A percentile compares a stretch with the other conserved stretches of the same genome.
These are phyloP conservation scores for Lutjanus erythropterus DNA, from an alignment of 2,113 vertebrate species.

Conservation along the genomic window DNA sequence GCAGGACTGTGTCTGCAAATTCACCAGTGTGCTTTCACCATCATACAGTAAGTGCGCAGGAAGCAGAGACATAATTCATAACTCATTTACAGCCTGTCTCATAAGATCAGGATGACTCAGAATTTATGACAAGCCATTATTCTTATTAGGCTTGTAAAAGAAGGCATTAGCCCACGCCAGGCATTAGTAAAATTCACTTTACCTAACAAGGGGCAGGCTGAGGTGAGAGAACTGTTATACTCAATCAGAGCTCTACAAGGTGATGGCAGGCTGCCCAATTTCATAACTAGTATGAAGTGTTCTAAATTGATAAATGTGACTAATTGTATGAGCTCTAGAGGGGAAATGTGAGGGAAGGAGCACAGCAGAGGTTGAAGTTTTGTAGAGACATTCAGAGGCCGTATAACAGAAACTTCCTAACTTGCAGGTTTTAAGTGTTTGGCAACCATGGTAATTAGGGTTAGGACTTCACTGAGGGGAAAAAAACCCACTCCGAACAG, in stretches of 20 bases:
- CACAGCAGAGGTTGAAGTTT: constrained; percentile 17
- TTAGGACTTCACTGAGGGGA: too few species aligned
- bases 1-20: background rate
- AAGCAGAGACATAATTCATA: constrained; percentile 77
- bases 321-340: constrained; percentile 30
- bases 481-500: too few species aligned
- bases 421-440: too few species aligned
- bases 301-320: constrained; percentile 56
- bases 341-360: constrained; percentile 8
- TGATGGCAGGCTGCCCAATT: constrained; percentile 77
- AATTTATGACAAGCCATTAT: constrained; percentile 79
- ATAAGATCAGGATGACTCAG: constrained; percentile 77
- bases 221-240: constrained; percentile 68
- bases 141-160: constrained; percentile 83
- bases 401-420: too few species aligned
- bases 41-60: constrained; percentile 48
- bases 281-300: constrained; percentile 60
- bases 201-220: constrained; percentile 76
- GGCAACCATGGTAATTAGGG: too few species aligned
- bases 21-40: constrained; percentile 23
- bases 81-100: constrained; percentile 81
- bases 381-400: too few species aligned
- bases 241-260: constrained; percentile 78
- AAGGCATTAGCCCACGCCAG: constrained; percentile 77
- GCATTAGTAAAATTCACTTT: constrained; percentile 83